Evolutionary conservation across 2,797 vertebrate species (phyloP).

Genomic region (Peromyscus aztecus): DNA sequence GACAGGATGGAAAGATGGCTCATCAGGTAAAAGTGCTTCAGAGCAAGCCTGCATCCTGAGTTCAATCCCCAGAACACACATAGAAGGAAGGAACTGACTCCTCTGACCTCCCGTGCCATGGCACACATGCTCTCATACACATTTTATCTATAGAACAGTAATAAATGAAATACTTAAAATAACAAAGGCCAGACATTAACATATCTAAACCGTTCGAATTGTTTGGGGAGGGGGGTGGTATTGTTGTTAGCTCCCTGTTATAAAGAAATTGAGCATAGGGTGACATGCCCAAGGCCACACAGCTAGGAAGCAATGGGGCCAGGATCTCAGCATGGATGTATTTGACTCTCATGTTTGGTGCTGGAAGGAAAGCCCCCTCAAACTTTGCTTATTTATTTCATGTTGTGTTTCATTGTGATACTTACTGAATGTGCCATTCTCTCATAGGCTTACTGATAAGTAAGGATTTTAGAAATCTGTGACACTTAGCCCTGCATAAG

Average conservation of each 20-base stretch:
- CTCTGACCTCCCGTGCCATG: not conserved
- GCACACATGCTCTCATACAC: not conserved
- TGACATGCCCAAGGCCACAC: not conserved
- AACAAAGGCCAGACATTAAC: not conserved
- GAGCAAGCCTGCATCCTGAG: not conserved
- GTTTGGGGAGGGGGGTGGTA: not conserved
- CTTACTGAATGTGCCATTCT: not conserved
- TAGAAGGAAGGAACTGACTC: not conserved
- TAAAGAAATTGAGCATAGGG: not conserved
- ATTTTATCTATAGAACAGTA: not conserved
- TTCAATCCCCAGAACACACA: not conserved
- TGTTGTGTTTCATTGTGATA: not conserved
- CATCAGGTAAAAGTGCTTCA: not conserved
- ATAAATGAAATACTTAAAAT: not conserved
- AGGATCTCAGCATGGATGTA: not conserved
- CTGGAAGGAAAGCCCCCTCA: not conserved
- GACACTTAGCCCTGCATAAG: not conserved
- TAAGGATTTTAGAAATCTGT: conserved; percentile 26
- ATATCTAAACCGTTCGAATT: conserved; percentile 7
- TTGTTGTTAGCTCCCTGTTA: not conserved
- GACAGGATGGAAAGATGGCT: not conserved
- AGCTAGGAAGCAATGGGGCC: not conserved
- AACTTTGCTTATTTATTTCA: not conserved
- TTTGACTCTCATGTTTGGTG: not conserved
- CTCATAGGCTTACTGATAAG: not conserved